Evolutionary conservation across 2,113 vertebrate genomes (phyloP).

Genomic region (Falco punctatus): DNA sequence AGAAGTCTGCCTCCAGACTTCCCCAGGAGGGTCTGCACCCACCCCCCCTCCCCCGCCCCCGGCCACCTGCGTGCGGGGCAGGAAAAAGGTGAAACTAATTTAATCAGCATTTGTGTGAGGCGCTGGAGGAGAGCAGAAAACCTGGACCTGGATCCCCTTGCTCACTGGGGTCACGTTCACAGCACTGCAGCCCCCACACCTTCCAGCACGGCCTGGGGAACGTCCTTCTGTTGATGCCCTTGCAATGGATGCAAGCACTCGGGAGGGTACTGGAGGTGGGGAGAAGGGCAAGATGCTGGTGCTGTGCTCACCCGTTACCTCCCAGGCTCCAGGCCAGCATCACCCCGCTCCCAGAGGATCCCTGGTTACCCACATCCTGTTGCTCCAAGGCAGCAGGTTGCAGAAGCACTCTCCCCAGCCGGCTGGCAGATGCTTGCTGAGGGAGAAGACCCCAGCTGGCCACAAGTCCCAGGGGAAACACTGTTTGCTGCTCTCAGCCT

Average conservation of each 20-base stretch:
- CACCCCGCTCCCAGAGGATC: accelerated
- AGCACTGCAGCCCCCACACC: not conserved
- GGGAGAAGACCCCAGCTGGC: constrained; percentile 28
- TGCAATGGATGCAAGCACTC: not conserved
- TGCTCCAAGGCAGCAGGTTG: not conserved
- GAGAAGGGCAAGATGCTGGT: not conserved
- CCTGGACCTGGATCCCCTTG: not conserved
- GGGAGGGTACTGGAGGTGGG: not conserved
- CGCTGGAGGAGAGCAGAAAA: not conserved
- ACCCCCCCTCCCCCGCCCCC: not conserved
- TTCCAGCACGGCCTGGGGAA: not conserved
- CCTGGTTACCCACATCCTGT: not conserved
- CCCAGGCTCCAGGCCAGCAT: not conserved
- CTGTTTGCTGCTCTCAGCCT: constrained; percentile 14
- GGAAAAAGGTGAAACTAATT: constrained; percentile 25
- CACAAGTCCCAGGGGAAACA: not conserved
- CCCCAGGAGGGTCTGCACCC: not conserved
- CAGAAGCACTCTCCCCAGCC: not conserved
- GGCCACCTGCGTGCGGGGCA: not conserved
- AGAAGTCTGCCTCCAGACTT: not conserved
- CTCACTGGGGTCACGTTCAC: not conserved
- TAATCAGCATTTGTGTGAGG: not conserved
- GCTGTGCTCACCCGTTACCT: not conserved
- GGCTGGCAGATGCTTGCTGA: constrained; percentile 12
- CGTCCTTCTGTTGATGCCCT: not conserved